phyloP scores from a whole-genome alignment of 2,888 invertebrate genomes.

The Allolobophora icterica region DNA sequence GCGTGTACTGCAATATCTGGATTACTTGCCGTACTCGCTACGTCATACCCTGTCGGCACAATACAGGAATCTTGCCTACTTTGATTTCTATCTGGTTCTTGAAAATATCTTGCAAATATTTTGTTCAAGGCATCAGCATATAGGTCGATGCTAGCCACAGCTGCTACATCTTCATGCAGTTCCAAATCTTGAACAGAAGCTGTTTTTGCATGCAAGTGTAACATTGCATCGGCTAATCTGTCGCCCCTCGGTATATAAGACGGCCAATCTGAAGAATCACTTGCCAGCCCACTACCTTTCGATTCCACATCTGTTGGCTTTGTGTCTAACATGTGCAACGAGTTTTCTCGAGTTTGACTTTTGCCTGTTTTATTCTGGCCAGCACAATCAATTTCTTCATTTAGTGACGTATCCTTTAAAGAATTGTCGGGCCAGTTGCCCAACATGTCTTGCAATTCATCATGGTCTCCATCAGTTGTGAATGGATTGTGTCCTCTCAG shows the following conservation, averaged over 20 bases:
- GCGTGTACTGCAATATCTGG: background rate
- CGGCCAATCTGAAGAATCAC: background rate
- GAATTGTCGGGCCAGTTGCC: background rate
- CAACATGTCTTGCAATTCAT: background rate
- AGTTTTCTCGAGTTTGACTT: background rate
- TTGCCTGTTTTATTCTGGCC: background rate
- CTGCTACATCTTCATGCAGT: background rate
- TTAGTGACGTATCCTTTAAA: background rate
- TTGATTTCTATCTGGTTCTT: background rate
- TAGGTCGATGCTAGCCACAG: background rate
- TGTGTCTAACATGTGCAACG: background rate
- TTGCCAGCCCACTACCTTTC: background rate
- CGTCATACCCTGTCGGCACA: background rate
- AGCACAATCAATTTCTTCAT: background rate
- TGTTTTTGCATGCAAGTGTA: background rate
- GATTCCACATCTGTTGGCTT: background rate
- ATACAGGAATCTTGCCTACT: background rate
- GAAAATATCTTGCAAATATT: background rate
- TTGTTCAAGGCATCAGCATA: background rate
- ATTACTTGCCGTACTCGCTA: background rate
- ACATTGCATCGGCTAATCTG: constrained; percentile 11
- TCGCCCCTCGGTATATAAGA: constrained; percentile 17
- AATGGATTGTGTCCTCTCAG: background rate
- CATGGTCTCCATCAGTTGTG: background rate
- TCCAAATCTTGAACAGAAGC: background rate